Evolutionary conservation across 2,113 vertebrate genomes (phyloP).

Genomic region (Illadopsis cleaveri): DNA sequence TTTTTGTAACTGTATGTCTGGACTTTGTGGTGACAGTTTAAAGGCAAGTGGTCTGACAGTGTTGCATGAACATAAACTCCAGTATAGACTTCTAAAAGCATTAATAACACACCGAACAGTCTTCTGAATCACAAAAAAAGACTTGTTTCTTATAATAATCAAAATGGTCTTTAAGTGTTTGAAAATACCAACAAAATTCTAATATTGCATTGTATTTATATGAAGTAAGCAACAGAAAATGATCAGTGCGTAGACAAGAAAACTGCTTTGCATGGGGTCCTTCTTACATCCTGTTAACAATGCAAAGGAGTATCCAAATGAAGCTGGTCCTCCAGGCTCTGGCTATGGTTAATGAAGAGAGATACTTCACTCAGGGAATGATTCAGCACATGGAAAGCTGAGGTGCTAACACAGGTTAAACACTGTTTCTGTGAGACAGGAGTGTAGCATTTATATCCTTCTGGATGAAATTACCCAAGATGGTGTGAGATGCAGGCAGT

Average conservation of each 20-base stretch:
- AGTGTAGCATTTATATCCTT: background rate
- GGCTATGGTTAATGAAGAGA: slow-evolving; percentile 15
- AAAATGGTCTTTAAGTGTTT: background rate
- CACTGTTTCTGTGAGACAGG: background rate
- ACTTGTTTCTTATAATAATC: background rate
- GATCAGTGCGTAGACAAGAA: background rate
- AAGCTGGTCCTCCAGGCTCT: background rate
- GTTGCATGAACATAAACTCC: background rate
- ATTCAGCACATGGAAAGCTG: background rate
- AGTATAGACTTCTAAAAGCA: background rate
- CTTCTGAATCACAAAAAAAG: background rate
- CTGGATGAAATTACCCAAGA: background rate
- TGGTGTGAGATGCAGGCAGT: background rate
- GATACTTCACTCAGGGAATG: background rate
- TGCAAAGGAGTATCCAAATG: background rate
- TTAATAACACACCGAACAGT: background rate
- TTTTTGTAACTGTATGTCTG: background rate
- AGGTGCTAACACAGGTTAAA: background rate
- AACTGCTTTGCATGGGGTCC: background rate
- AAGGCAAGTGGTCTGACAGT: background rate
- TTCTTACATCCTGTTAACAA: background rate
- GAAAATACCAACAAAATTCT: background rate
- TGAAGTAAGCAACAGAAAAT: background rate
- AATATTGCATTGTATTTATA: background rate
- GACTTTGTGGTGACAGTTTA: background rate